phyloP scores from a whole-genome alignment of 1,140 invertebrate genomes.

The Nymphalis io region DNA sequence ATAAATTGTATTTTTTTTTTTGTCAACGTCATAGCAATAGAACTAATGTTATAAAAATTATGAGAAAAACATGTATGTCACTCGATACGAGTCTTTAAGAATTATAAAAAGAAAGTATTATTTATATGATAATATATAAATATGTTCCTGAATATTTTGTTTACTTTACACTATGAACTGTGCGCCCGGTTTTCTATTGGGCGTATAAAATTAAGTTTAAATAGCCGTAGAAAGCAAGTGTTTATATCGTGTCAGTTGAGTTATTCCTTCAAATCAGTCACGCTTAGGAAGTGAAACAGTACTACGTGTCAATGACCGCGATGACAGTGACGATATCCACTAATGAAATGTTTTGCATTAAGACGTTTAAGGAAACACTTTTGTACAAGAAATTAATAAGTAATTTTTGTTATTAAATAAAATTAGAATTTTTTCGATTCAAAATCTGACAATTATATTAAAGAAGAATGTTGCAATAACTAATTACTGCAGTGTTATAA shows the following conservation, averaged over 20 bases:
- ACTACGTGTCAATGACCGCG: conserved; percentile 22
- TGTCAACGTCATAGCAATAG: not conserved
- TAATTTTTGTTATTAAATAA: no score
- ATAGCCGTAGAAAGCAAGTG: conserved; percentile 5
- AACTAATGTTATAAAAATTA: not conserved
- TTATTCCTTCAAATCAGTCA: conserved; percentile 22
- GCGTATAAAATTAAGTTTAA: conserved; percentile 1
- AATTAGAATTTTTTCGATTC: no score
- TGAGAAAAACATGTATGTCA: not conserved
- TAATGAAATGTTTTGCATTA: conserved; percentile 6
- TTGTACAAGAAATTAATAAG: not conserved
- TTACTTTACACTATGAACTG: not conserved
- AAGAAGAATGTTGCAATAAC: no score
- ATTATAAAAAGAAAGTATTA: not conserved
- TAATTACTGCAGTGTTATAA: no score
- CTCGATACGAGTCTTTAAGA: not conserved
- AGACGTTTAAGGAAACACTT: not conserved
- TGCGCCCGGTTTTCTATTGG: not conserved
- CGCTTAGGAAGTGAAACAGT: conserved; percentile 27
- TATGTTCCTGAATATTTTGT: not conserved
- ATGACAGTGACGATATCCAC: conserved; percentile 11
- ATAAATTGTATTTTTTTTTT: not conserved
- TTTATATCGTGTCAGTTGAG: not conserved
- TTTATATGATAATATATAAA: not conserved
- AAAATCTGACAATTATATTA: no score